Evolutionary conservation across 2,888 invertebrate genomes (phyloP), one percentile per base, ranked within the genome.

Genomic region (Sinodicranocentrus sp.): DNA sequence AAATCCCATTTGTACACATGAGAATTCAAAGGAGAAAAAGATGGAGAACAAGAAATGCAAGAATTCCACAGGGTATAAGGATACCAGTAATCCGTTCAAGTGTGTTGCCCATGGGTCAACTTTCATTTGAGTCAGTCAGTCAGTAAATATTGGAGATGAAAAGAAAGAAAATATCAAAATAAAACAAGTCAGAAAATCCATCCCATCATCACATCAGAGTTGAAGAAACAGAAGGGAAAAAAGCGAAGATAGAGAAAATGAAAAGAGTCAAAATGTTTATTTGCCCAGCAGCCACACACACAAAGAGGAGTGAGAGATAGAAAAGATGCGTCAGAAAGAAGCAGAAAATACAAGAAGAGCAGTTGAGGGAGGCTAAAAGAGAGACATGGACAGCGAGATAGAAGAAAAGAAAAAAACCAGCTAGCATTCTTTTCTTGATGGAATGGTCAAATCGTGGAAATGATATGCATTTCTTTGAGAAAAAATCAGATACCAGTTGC

Each of bases 381-480:
- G 39, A n/a, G n/a, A n/a, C n/a, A n/a, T n/a, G n/a, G n/a, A n/a
- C n/a, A n/a, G n/a, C n/a, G n/a, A n/a, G n/a, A n/a, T n/a, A n/a
- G n/a, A n/a, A 39, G 39, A 39, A 13, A 13, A 39, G 39, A 5
- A 39, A 39, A 48, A 48, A 48, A n/a, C 48, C 61, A 73, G 63
- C 39, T 39, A 65, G 78, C 78, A 79, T 80, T 80, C 70, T 68
- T 75, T 52, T 76, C 57, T 70, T 82, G 75, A 67, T 71, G 68
- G 68, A 82, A 68, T 75, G 82, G 82, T 75, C 82, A 82, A 82
- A 82, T 70, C 67, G 75, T 75, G 75, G 82, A 76, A 82, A 71
- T 83, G 77, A 83, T 83, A 83, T 77, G 72, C 39, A 77, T 83
- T 83, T 83, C 72, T 70, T 68, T 65, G 70, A 76, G 67, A 82